phyloP scores from a whole-genome alignment of 2,888 invertebrate species.

The Bruchidius siliquastri region DNA sequence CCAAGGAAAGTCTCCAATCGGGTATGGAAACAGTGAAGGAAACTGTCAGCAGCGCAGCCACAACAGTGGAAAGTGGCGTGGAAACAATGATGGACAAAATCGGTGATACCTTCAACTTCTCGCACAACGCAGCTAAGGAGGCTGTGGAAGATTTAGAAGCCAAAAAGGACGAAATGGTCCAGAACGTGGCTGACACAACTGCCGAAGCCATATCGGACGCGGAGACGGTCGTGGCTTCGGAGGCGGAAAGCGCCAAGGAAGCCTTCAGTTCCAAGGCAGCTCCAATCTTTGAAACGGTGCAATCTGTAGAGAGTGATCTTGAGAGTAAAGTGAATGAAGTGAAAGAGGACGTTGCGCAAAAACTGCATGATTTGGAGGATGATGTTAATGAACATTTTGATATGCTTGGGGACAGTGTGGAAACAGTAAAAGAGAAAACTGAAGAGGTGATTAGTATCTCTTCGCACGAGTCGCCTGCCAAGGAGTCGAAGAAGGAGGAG shows the following conservation, averaged over 20 bases:
- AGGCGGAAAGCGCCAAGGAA: constrained; percentile 33
- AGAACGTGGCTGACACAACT: constrained; percentile 29
- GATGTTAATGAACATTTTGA: constrained; percentile 31
- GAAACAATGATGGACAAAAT: constrained; percentile 39
- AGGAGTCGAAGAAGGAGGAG: constrained; percentile 39
- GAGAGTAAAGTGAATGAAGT: constrained; percentile 22
- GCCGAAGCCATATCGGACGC: constrained; percentile 41
- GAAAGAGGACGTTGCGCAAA: constrained; percentile 28
- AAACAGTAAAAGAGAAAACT: constrained; percentile 27
- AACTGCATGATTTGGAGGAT: constrained; percentile 32
- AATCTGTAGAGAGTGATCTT: constrained; percentile 21
- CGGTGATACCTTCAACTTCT: constrained; percentile 36
- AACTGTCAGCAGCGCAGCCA: constrained; percentile 37
- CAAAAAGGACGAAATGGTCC: constrained; percentile 29
- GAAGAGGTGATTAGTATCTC: constrained; percentile 31
- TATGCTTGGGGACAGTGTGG: constrained; percentile 32
- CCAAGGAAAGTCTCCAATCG: constrained; percentile 35
- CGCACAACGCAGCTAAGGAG: constrained; percentile 30
- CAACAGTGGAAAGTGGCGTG: constrained; percentile 39
- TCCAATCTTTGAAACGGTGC: constrained; percentile 26
- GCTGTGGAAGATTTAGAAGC: constrained; percentile 27
- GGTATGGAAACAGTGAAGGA: constrained; percentile 42
- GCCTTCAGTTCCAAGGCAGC: constrained; percentile 16
- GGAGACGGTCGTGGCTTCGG: constrained; percentile 39
- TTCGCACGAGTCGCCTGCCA: constrained; percentile 25